A percentile compares a stretch with the other conserved stretches of the same genome.
These are phyloP conservation scores for Craterocephalus amniculus DNA, from an alignment of 2,797 vertebrate species.

Conservation along the genomic window DNA sequence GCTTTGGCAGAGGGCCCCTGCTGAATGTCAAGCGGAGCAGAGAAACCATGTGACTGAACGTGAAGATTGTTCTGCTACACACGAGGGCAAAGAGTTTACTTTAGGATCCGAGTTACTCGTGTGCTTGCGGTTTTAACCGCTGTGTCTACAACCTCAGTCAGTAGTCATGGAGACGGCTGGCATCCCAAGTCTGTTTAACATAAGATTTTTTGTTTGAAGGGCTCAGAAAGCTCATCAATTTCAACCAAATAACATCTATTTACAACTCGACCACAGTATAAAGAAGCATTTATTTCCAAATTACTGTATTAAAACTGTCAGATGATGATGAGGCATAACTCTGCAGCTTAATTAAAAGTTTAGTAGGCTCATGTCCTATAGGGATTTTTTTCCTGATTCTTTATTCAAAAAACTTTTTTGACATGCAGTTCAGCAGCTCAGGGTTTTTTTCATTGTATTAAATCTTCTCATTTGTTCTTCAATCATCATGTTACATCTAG, in stretches of 20 bases:
- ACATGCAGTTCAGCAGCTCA: not conserved
- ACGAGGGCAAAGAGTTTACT: slow-evolving; percentile 10
- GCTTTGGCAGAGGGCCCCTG: slow-evolving; percentile 19
- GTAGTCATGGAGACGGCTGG: not conserved
- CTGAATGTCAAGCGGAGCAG: slow-evolving; percentile 13
- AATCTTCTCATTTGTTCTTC: not conserved
- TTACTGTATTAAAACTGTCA: not conserved
- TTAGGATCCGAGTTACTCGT: not conserved
- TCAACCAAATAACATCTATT: not conserved
- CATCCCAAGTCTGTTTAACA: not conserved
- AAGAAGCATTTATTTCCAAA: not conserved
- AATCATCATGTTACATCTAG: not conserved
- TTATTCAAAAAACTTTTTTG: not conserved
- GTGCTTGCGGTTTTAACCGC: not conserved
- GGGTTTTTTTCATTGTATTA: too few relatives aligned
- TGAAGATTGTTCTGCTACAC: slow-evolving; percentile 4
- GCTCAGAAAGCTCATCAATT: not conserved
- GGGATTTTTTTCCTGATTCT: not conserved
- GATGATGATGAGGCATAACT: not conserved
- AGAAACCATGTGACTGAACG: slow-evolving; percentile 42
- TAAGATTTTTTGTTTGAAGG: not conserved
- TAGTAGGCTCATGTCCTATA: not conserved
- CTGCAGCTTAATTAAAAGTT: too few relatives aligned
- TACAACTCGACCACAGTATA: not conserved
- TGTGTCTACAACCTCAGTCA: not conserved